Evolutionary conservation across 2,888 invertebrate genomes (phyloP).

Genomic region (Platycheirus albimanus): DNA sequence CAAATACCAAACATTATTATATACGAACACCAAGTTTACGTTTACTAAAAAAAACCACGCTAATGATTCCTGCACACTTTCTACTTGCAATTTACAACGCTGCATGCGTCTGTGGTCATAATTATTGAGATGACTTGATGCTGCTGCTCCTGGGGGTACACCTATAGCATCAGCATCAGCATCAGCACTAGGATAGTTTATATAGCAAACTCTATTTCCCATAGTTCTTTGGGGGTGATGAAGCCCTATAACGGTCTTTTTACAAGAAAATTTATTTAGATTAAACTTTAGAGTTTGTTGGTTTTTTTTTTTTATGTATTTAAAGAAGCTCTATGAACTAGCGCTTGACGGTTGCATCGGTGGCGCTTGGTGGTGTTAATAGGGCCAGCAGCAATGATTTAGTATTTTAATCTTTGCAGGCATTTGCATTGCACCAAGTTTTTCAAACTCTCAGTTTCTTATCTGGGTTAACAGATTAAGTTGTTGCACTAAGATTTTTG

Average conservation of each 20-base stretch:
- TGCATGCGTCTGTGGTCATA: background rate
- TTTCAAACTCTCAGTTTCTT: slow-evolving; percentile 70
- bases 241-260: slow-evolving; percentile 59
- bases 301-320: slow-evolving; percentile 24
- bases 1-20: too few relatives aligned
- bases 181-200: too few relatives aligned
- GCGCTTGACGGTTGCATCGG: too few relatives aligned
- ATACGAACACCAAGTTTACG: too few relatives aligned
- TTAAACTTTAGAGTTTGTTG: slow-evolving; percentile 69
- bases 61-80: background rate
- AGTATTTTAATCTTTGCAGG: slow-evolving; percentile 73
- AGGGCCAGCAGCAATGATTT: slow-evolving; percentile 68
- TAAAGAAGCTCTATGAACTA: slow-evolving; percentile 46
- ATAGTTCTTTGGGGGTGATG: slow-evolving; percentile 18
- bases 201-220: slow-evolving; percentile 14
- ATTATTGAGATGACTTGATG: background rate
- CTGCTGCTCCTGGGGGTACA: background rate
- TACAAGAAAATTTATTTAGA: slow-evolving; percentile 72
- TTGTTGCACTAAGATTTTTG: slow-evolving; percentile 72
- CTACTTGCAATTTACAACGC: background rate
- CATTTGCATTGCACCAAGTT: slow-evolving; percentile 56
- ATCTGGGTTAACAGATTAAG: slow-evolving; percentile 72
- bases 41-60: background rate
- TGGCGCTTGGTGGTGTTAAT: slow-evolving; percentile 63
- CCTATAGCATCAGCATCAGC: background rate